A percentile compares a stretch with the other conserved stretches of the same genome.
These are phyloP conservation scores for Pipra filicauda DNA, from an alignment of 2,113 vertebrate species.

Conservation along the genomic window DNA sequence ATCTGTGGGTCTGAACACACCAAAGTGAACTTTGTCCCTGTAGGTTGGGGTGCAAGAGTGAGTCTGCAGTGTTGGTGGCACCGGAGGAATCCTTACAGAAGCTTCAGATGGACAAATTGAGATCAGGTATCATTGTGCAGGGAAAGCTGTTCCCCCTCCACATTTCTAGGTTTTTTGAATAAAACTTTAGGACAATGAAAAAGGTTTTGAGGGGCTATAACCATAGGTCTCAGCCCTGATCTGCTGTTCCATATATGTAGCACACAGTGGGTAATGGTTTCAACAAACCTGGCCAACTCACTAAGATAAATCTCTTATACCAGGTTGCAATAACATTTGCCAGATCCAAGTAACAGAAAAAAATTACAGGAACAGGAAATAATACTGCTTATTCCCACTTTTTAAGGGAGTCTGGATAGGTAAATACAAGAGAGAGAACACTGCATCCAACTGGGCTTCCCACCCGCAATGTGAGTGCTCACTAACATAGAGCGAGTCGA, in stretches of 20 bases:
- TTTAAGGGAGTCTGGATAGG: background rate
- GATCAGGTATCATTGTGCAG: background rate
- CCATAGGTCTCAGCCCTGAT: no score
- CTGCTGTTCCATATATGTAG: accelerated
- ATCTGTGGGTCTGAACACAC: background rate
- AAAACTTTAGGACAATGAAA: background rate
- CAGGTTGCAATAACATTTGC: background rate
- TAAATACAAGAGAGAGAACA: accelerated
- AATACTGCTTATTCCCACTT: background rate
- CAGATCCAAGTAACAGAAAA: background rate
- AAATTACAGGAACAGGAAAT: background rate
- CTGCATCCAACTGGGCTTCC: background rate
- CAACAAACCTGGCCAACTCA: background rate
- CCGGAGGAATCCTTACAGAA: background rate
- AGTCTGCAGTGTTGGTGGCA: background rate
- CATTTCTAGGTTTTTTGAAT: background rate
- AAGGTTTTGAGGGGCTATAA: background rate
- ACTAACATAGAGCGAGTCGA: background rate
- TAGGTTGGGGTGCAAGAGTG: background rate
- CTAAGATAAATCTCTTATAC: background rate
- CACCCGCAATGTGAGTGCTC: accelerated
- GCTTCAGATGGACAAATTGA: background rate
- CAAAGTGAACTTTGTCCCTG: background rate
- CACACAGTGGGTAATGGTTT: background rate
- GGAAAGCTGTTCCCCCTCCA: background rate